These are phyloP conservation scores for Kuschelorhynchus macadamiae DNA, from an alignment of 2,888 invertebrate species.

Conservation along the genomic window DNA sequence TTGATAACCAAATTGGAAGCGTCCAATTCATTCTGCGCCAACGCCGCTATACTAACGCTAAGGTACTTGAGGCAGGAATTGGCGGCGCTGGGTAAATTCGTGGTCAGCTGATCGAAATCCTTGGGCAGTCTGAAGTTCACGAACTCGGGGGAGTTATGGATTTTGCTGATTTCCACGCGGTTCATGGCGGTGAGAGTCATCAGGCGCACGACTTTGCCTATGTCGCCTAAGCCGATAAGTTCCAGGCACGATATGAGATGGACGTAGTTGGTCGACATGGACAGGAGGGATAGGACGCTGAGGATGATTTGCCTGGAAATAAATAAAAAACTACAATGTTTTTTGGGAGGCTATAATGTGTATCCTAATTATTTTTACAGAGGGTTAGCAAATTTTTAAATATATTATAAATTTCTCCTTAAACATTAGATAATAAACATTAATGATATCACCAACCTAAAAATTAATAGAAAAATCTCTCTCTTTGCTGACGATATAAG, in stretches of 20 bases:
- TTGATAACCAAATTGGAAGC: constrained; percentile 72
- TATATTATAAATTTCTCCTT: too few relatives aligned
- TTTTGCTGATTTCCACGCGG: constrained; percentile 67
- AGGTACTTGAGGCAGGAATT: constrained; percentile 65
- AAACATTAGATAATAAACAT: too few relatives aligned
- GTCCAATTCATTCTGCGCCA: constrained; percentile 71
- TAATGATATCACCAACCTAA: too few relatives aligned
- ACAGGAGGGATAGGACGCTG: constrained; percentile 70
- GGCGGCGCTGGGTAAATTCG: constrained; percentile 61
- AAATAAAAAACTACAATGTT: too few relatives aligned
- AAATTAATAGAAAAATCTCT: too few relatives aligned
- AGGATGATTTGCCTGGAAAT: constrained; percentile 71
- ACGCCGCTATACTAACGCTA: constrained; percentile 69
- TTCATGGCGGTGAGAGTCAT: constrained; percentile 75
- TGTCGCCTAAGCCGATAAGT: constrained; percentile 71
- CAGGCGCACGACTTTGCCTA: constrained; percentile 71
- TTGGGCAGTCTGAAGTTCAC: constrained; percentile 57
- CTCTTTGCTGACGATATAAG: too few relatives aligned
- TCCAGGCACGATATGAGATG: constrained; percentile 64
- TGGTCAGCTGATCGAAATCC: constrained; percentile 61
- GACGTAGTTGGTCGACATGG: constrained; percentile 60
- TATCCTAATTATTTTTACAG: too few relatives aligned
- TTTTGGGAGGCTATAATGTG: too few relatives aligned
- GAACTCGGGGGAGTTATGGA: constrained; percentile 58
- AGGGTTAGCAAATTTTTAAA: too few relatives aligned